phyloP scores from a whole-genome alignment of 1,140 invertebrate species.

The Condylostylus longicornis region DNA sequence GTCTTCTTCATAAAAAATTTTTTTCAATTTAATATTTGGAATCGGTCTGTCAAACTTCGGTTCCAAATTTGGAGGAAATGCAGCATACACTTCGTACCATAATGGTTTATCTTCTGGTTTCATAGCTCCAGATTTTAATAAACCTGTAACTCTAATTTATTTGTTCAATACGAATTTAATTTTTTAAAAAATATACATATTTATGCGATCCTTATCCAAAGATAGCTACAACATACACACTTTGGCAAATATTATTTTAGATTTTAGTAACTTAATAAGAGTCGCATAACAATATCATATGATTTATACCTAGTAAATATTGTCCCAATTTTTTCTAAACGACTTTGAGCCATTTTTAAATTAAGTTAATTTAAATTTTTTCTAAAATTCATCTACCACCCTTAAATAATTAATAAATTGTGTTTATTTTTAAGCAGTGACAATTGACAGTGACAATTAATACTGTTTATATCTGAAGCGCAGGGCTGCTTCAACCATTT shows the following conservation, averaged over 20 bases:
- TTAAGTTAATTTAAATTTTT: too few relatives aligned
- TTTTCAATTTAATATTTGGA: constrained; percentile 38
- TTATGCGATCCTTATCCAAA: constrained; percentile 1
- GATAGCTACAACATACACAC: not conserved
- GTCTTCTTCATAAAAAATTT: constrained; percentile 80
- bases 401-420: too few relatives aligned
- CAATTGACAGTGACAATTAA: too few relatives aligned
- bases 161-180: constrained; percentile 4
- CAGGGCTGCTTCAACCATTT: too few relatives aligned
- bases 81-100: constrained; percentile 80
- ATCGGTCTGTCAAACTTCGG: constrained; percentile 52
- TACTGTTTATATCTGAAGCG: too few relatives aligned
- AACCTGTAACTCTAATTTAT: constrained; percentile 50
- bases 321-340: constrained; percentile 56
- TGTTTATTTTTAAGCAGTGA: too few relatives aligned
- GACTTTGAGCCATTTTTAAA: constrained; percentile 45
- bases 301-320: constrained; percentile 46
- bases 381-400: too few relatives aligned
- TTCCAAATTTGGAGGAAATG: constrained; percentile 68
- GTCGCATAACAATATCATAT: not conserved
- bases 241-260: not conserved
- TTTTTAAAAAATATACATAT: constrained; percentile 3
- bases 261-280: not conserved
- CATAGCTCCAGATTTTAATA: constrained; percentile 59
- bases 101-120: constrained; percentile 62